Conservation (phyloP, 53 echinoderm and acorn worm species). For the Echinarachnius parma region DNA sequence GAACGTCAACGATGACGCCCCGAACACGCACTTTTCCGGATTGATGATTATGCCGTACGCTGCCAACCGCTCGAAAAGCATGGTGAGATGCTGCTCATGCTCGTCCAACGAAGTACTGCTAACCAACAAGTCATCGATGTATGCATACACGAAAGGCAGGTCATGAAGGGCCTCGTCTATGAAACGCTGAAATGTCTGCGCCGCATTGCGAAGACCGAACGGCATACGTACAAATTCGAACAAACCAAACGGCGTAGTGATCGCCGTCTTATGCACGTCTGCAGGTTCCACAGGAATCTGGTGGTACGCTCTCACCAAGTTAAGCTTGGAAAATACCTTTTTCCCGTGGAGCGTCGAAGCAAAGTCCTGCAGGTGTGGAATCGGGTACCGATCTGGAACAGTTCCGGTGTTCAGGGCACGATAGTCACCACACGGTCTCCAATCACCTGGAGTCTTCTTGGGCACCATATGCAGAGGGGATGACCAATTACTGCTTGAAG, state of each 20-base stretch:
- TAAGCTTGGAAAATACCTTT: conserved; percentile 26
- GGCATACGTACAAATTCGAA: conserved; percentile 64
- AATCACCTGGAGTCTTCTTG: conserved; percentile 33
- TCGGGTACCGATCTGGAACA: conserved; percentile 28
- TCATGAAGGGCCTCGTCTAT: conserved; percentile 40
- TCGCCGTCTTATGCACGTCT: too few species aligned
- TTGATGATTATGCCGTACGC: conserved; percentile 52
- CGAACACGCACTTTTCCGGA: conserved; percentile 38
- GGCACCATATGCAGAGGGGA: conserved; percentile 47
- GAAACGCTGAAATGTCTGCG: conserved; percentile 53
- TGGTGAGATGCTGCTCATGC: conserved; percentile 36
- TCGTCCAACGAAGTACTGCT: conserved; percentile 11
- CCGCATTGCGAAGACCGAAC: conserved; percentile 57
- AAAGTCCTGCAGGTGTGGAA: conserved; percentile 46
- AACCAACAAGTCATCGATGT: conserved; percentile 50
- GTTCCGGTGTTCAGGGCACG: conserved; percentile 26
- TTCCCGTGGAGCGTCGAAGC: conserved; percentile 7
- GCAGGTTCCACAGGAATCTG: conserved; percentile 43
- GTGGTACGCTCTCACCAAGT: conserved; percentile 32
- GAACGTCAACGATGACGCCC: not conserved
- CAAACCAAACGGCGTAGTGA: conserved; percentile 45
- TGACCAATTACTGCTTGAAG: conserved; percentile 34
- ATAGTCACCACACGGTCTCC: conserved; percentile 52
- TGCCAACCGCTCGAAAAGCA: conserved; percentile 26
- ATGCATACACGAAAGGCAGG: conserved; percentile 31